Percentiles rank a stretch among this genome's conserved stretches.
Evolutionary conservation across 2,797 vertebrate species (phyloP).

Genomic region (Leucoraja ocellata): DNA sequence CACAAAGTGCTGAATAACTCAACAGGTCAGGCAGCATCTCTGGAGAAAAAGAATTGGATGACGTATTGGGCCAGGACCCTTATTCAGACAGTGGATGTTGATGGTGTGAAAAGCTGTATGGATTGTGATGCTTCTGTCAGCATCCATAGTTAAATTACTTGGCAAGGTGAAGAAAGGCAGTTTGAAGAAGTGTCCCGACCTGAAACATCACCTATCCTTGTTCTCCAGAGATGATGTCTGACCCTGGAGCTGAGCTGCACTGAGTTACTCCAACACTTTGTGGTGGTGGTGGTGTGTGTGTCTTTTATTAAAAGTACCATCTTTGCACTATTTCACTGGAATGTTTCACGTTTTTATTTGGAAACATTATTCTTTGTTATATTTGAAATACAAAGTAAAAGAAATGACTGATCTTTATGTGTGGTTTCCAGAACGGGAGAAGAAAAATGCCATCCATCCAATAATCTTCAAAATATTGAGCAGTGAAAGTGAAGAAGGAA

Average conservation of each 20-base stretch:
- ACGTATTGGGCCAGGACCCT: too few species aligned
- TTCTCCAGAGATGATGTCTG: too few species aligned
- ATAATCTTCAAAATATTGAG: conserved; percentile 54
- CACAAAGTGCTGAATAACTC: too few species aligned
- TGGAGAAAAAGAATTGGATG: too few species aligned
- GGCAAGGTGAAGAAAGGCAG: background rate
- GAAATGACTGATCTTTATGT: conserved; percentile 50
- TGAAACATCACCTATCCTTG: background rate
- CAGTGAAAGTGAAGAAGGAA: conserved; percentile 53
- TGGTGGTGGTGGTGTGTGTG: too few species aligned
- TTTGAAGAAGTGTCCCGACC: too few species aligned
- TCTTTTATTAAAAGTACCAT: background rate
- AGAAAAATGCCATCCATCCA: conserved; percentile 52
- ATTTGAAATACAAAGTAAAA: conserved; percentile 46
- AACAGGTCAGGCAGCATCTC: too few species aligned
- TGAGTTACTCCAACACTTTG: too few species aligned
- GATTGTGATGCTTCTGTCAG: background rate
- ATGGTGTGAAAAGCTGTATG: background rate
- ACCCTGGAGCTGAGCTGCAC: too few species aligned
- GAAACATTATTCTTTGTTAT: background rate
- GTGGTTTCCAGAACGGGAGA: conserved; percentile 48
- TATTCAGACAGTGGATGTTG: background rate
- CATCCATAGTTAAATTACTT: background rate
- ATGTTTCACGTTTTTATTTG: background rate
- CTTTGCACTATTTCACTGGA: conserved; percentile 46